phyloP scores from a whole-genome alignment of 1,140 invertebrate genomes.

The Drosophila teissieri region DNA sequence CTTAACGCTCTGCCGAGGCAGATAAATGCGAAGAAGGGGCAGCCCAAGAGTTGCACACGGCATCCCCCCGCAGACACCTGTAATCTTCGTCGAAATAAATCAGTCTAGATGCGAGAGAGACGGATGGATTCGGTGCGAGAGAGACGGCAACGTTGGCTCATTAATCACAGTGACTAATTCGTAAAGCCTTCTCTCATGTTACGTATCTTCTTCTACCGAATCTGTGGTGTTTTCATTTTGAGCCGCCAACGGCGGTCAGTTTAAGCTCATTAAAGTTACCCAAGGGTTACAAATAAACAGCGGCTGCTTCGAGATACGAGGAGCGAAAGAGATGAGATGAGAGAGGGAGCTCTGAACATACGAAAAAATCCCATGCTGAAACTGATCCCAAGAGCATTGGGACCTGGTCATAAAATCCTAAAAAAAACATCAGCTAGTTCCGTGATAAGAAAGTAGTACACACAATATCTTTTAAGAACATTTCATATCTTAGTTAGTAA shows the following conservation, averaged over 20 bases:
- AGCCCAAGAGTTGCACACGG: conserved; percentile 49
- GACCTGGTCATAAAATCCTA: no score
- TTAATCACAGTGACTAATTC: conserved; percentile 79
- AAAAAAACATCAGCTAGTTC: no score
- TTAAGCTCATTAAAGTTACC: conserved; percentile 67
- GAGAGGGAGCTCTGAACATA: conserved; percentile 5
- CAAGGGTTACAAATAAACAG: conserved; percentile 50
- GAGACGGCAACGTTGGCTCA: conserved; percentile 33
- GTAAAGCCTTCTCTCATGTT: conserved; percentile 22
- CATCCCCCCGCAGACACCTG: conserved; percentile 15
- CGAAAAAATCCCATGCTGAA: no score
- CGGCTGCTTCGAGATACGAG: conserved; percentile 6
- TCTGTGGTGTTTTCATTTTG: conserved; percentile 31
- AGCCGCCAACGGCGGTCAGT: conserved; percentile 41
- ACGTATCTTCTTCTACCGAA: background rate
- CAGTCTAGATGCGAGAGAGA: conserved; percentile 21
- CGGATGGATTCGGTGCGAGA: background rate
- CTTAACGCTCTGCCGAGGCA: conserved; percentile 55
- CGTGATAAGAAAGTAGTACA: no score
- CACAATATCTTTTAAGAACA: no score
- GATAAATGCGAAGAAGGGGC: conserved; percentile 50
- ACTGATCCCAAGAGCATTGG: no score
- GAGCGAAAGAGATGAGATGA: background rate
- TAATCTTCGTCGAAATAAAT: conserved; percentile 62
- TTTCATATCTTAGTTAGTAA: no score